Base-by-base conservation (phyloP, 2,888 invertebrate species). In the Acleris literana region DNA sequence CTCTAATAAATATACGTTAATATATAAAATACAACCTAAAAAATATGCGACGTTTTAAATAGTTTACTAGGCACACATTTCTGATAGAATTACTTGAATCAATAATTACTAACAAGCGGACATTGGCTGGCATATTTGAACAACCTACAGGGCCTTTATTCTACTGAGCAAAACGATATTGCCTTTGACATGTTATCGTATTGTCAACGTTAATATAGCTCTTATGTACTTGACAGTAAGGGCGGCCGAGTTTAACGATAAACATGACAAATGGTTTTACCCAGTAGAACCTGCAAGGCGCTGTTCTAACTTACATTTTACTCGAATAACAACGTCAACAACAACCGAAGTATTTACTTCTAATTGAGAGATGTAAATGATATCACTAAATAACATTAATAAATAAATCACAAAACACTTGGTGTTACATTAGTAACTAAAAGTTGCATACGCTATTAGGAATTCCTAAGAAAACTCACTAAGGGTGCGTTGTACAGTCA, bases 61-160 rank as follows among this genome's bases (percentile, higher is more conserved):
- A 75, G 71, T 75, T 82, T 85, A n/a, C n/a, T n/a, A 88, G 88
- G 88, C 87, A 88, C 88, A 82, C 86, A 79, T 77, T 80, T 80
- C 72, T 69, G 71, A 77, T 76, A 77, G 72, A 76, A 72, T 74
- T 60, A 33, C 2, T 46, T 43, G 49, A 61, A 52, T 61, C 33
- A 66, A 66, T 60, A 53, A 68, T 74, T 54, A 54, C 64, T 68
- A 70, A 67, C 70, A 77, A 73, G 76, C 71, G 68, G 49, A 68
- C 69, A 71, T 69, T 67, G 58, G 69, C 69, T 70, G 57, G 62
- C 44, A 48, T 53, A 64, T 57, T 68, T 56, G 55, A 70, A 62
- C 44, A 20, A 22, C 5, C 25, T 68, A 70, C 62, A 58, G 33
- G 9, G 9, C 33, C 33, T 33, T 3, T 1, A 33, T 9, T 3